phyloP scores from a whole-genome alignment of 2,888 invertebrate species.

The Portevinia maculata region DNA sequence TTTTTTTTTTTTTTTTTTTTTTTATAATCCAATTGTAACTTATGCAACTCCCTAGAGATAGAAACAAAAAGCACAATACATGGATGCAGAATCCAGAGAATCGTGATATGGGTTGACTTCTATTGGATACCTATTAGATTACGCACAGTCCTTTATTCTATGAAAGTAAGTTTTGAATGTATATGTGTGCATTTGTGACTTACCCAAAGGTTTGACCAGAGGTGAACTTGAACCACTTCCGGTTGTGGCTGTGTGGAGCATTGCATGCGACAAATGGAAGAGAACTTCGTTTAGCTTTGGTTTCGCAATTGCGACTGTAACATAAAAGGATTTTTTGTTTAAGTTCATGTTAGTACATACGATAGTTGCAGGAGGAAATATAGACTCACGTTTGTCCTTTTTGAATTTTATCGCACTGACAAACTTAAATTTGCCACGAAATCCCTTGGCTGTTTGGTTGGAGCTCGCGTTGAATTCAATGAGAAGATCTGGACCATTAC shows the following conservation, averaged over 20 bases:
- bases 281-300: constrained; percentile 61
- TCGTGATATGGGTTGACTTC: constrained; percentile 11
- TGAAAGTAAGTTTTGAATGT: not conserved
- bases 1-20: constrained; percentile 43
- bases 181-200: constrained; percentile 55
- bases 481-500: constrained; percentile 91
- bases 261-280: constrained; percentile 41
- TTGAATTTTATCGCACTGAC: constrained; percentile 74
- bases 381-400: constrained; percentile 56
- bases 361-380: not conserved
- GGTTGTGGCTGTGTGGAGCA: constrained; percentile 17
- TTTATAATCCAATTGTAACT: constrained; percentile 63
- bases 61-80: not conserved
- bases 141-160: constrained; percentile 6
- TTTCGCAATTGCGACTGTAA: constrained; percentile 58
- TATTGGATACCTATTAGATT: constrained; percentile 37
- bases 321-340: constrained; percentile 27
- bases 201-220: constrained; percentile 52
- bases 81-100: not conserved
- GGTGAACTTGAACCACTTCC: constrained; percentile 61
- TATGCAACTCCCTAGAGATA: constrained; percentile 32
- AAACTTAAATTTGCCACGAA: constrained; percentile 82
- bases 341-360: not conserved
- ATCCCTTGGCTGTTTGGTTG: constrained; percentile 82
- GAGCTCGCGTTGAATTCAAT: constrained; percentile 94